Percentiles rank a stretch among this genome's conserved stretches.
These are phyloP conservation scores for Plecotus auritus DNA, from an alignment of 2,113 vertebrate genomes.

Conservation along the genomic window DNA sequence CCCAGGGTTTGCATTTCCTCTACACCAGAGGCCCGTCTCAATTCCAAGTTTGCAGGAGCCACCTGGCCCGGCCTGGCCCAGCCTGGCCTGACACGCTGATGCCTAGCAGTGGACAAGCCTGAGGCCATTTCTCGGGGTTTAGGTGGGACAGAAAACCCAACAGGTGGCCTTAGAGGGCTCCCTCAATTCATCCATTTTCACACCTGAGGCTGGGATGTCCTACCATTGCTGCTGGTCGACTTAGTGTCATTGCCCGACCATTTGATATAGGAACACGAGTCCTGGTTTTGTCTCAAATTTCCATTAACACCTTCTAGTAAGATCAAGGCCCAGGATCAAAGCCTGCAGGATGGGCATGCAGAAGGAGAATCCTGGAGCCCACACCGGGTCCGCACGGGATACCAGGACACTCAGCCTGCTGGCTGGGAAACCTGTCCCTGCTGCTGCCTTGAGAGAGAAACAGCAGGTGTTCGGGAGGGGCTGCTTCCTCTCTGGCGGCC, in stretches of 20 bases:
- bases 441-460: fast-evolving
- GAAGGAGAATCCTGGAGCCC: background rate
- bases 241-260: background rate
- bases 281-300: background rate
- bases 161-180: background rate
- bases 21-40: background rate
- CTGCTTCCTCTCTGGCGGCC: background rate
- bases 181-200: background rate
- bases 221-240: background rate
- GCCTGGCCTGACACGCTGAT: background rate
- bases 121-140: background rate
- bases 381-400: fast-evolving
- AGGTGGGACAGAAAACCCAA: background rate
- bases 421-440: background rate
- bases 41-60: background rate
- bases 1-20: background rate
- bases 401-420: fast-evolving
- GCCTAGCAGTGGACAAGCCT: background rate
- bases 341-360: background rate
- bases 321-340: background rate
- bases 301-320: background rate
- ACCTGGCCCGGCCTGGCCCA: too few species aligned
- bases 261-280: background rate
- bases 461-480: background rate
- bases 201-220: background rate